Evolutionary conservation across 2,888 invertebrate genomes (phyloP).

Genomic region (Neria commutata): DNA sequence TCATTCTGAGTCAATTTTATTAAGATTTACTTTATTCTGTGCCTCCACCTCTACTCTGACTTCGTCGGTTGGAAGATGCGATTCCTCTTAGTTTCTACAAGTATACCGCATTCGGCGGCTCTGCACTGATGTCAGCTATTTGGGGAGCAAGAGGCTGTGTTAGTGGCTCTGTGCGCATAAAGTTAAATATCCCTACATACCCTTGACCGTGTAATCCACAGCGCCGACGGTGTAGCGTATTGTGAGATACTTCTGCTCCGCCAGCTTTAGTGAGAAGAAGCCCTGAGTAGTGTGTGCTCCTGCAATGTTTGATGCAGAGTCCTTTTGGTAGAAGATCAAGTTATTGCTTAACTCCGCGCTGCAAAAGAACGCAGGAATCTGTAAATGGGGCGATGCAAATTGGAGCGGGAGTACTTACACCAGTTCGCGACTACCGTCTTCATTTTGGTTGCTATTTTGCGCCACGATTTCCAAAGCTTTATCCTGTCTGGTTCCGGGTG

Average conservation of each 20-base stretch:
- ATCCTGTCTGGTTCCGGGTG: background rate
- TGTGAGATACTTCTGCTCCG: conserved; percentile 39
- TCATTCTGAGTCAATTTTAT: too few species aligned
- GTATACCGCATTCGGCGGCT: too few species aligned
- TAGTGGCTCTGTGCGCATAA: too few species aligned
- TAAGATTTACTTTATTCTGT: too few species aligned
- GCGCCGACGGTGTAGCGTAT: conserved; percentile 44
- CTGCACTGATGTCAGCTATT: too few species aligned
- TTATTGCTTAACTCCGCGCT: conserved; percentile 44
- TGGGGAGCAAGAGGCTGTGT: too few species aligned
- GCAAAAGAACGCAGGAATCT: background rate
- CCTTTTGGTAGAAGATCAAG: conserved; percentile 42
- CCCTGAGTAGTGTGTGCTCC: conserved; percentile 23
- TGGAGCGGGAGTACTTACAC: conserved; percentile 26
- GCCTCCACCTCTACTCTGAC: too few species aligned
- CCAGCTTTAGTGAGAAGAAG: conserved; percentile 33
- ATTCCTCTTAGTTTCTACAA: too few species aligned
- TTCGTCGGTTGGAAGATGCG: too few species aligned
- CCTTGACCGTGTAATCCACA: conserved; percentile 47
- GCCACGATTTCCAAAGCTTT: conserved; percentile 37
- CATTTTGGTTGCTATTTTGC: conserved; percentile 39
- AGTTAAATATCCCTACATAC: too few species aligned
- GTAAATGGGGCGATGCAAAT: background rate
- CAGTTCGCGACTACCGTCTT: conserved; percentile 44
- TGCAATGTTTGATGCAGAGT: conserved; percentile 22